Base-by-base conservation (phyloP, 1,140 invertebrate genomes). In the Liolophura sinensis region DNA sequence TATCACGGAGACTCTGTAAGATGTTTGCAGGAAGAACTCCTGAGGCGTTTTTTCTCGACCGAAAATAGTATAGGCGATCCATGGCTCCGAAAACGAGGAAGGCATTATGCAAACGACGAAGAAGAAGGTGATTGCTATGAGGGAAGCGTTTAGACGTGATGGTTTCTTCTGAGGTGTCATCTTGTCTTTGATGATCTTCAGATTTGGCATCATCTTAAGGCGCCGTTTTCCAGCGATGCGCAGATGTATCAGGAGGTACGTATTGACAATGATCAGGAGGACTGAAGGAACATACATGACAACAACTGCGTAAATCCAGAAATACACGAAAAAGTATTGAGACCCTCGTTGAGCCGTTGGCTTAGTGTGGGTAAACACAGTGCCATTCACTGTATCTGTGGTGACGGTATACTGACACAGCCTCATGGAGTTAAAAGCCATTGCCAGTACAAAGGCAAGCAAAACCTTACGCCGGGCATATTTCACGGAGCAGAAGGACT, bases 31-130 rank as follows among this genome's bases (percentile, higher is more conserved):
- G 22, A 58, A 56, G 55, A 79, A 78, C 51, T 74, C 68, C 3
- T 15, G 5, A 20, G 55, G 55, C 31, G 63, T 58, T 57, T 73
- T 58, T 14, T 61, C 71, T 24, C 68, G 51, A 0, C 74, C 74
- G 57, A 78, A 81, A 20, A 81, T 25, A 16, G 67, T 71, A 62
- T 73, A 73, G 4, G 77, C 76, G 46, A 79, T 71, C 14, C 73
- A 74, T 12, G 68, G 68, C 59, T 78, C 73, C 14, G 73, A 71
- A 60, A 81, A 78, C 18, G 79, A 77, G 9, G 78, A 77, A n/a
- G 77, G 78, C 52, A 79, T 70, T 40, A 78, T 79, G 52, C 79
- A 79, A 57, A 79, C 61, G 18, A 81, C 74, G 54, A 79, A 81
- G 49, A 78, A 73, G 55, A 72, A 79, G 11, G 78, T 74, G 51